Evolutionary conservation across 2,888 invertebrate genomes (phyloP), one percentile per base, ranked within the genome.

Genomic region (Lepas anatifera): DNA sequence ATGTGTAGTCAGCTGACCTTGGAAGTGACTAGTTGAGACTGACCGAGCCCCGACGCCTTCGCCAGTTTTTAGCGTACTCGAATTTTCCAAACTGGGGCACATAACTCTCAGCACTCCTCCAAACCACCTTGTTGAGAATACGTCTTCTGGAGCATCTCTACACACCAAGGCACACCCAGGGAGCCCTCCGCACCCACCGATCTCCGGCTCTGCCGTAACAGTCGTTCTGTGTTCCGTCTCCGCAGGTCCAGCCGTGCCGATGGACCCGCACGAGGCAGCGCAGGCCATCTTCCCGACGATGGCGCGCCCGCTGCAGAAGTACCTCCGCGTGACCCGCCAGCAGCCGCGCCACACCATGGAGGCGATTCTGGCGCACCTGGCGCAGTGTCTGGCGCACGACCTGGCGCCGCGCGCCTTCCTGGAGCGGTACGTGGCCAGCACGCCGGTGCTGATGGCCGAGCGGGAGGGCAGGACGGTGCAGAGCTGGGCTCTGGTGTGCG

Each of bases 281-380:
- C 94, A 95, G 79, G 95, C 97, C 0, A 94, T 99, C 70, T 98
- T 99, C 79, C 97, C 97, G 2, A 95, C 95, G 10, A 89, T 99
- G 84, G 95, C 97, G 0, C 86, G 96, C 71, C 92, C 98, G 1
- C 83, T 99, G 74, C 97, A 97, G 82, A 98, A 99, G 81, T 99
- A 92, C 81, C 83, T 99, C 71, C 87, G 97, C 16, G 90, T 96
- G 3, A 99, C 98, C 0, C 82, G 97, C 0, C 97, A 98, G 78
- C 98, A 98, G 79, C 96, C 97, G 0, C 83, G 95, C 70, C 96
- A 98, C 80, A 92, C 94, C 0, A 94, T 96, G 68, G 96, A 97
- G 78, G 89, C 90, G 32, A 96, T 98, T 70, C 82, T 98, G 68
- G 87, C 87, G 50, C 95, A 98, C 79, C 83, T 99, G 74, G 91